Evolutionary conservation across 2,888 invertebrate species (phyloP), one percentile per base, ranked within the genome.

Genomic region (Atherix ibis): DNA sequence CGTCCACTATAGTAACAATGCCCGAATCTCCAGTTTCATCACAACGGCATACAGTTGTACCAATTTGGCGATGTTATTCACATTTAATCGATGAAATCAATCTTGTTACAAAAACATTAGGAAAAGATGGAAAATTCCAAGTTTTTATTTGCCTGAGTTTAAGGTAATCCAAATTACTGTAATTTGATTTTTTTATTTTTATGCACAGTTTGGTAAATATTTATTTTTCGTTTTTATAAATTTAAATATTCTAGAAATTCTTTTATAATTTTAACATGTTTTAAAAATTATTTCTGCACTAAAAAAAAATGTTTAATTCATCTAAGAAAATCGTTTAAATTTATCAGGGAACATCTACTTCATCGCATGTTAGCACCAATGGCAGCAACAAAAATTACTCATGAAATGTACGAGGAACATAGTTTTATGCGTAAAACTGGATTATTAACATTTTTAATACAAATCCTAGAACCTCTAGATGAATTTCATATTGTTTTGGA

Each of bases 91-190:
- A 83, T 49, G 88, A 88, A 59, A 85, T 97, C 41, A 80, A 78
- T 55, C 73, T 74, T 31, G 81, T 81, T 2, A 87, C 85, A 35
- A 75, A 76, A 48, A 68, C 55, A 10, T 40, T 61, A 34, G 98
- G 97, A 34, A 97, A 97, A 59, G 97, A 98, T 64, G 95, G 94
- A 32, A 92, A 94, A 62, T 95, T 98, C 58, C 95, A 97, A 60
- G 71, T 95, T 25, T 92, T 97, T 53, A 79, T 95, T 46, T 94
- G 95, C 56, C 71, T 97, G 19, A 84, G 89, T 51, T 73, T 88
- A 46, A 78, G 92, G 92, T 92, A 60, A 53, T 51, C 45, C 8
- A 18, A n/a, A n/a, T n/a, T n/a, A n/a, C n/a, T n/a, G n/a, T n/a
- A n/a, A n/a, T n/a, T n/a, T n/a, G n/a, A n/a, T n/a, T n/a, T n/a